Conservation (phyloP, 2,888 invertebrate species). For the Volucella zonaria region DNA sequence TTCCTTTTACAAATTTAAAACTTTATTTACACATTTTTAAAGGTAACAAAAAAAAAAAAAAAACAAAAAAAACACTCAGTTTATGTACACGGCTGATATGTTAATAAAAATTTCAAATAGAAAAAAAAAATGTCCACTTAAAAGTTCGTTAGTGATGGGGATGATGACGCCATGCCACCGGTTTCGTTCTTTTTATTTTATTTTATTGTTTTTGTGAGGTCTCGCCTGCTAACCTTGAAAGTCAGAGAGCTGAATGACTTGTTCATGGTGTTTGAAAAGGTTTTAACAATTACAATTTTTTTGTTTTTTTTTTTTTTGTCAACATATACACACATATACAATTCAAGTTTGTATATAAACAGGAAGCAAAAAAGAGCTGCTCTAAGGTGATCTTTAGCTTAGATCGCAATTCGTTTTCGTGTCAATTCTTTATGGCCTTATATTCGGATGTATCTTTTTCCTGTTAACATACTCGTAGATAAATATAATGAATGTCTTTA, state of each 20-base stretch:
- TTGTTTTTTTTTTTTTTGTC: too few species aligned
- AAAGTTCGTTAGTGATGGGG: slow-evolving; percentile 18
- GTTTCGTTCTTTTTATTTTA: slow-evolving; percentile 28
- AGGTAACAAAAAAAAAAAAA: background rate
- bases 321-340: background rate
- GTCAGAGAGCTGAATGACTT: slow-evolving; percentile 38
- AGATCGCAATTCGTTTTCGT: slow-evolving; percentile 32
- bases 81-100: slow-evolving; percentile 19
- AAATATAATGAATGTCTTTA: too few species aligned
- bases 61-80: background rate
- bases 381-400: slow-evolving; percentile 40
- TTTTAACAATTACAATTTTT: slow-evolving; percentile 46
- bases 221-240: slow-evolving; percentile 64
- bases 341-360: slow-evolving; percentile 13
- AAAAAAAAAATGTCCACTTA: slow-evolving; percentile 43
- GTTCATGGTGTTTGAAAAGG: slow-evolving; percentile 57
- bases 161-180: slow-evolving; percentile 64
- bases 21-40: slow-evolving; percentile 5
- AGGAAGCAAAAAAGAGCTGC: slow-evolving; percentile 47
- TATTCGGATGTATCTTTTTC: too few species aligned
- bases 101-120: slow-evolving; percentile 50
- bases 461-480: too few species aligned
- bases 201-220: slow-evolving; percentile 36
- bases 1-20: background rate
- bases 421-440: too few species aligned